Base-by-base conservation (phyloP, 2,797 vertebrate genomes). In the Poeciliopsis presidionis region DNA sequence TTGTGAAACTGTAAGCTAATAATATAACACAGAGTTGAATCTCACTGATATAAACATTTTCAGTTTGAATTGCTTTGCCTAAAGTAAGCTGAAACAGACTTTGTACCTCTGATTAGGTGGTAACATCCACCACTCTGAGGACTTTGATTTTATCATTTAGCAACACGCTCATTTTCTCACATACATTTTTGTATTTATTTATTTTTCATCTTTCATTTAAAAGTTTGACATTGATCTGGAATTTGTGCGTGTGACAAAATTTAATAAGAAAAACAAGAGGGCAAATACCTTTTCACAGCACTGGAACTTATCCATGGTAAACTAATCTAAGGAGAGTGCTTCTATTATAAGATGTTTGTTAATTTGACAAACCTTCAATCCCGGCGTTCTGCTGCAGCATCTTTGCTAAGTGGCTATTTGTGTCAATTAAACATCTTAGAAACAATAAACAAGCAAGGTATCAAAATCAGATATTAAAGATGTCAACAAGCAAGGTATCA, bases 271-370 rank as follows among this genome's bases (percentile, higher is more conserved):
- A 45, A 70, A 28, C 61, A 39, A 65, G 18, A 20, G 61, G 7
- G 4, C 16, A 70, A 70, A 70, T 25, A 7, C 22, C 5, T 70
- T n/a, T 67, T 22, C 18, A 25, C 36, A 67, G 39, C 67, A 70
- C 25, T 70, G 25, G 41, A 88, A 84, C 81, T 80, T 84, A 76
- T 77, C 73, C 51, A 79, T 75, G 46, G 80, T 84, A 86, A 88
- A 82, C 49, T 69, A 72, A 69, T 86, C 83, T 87, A 75, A 75
- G 74, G 74, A 14, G 55, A 57, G 70, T 3, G 61, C 80, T 73
- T 65, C 70, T 74, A 75, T 77, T 73, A 73, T 72, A 82, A 69
- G 75, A 51, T 65, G 85, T 83, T 74, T 46, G 79, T 77, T 67
- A 75, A 72, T 79, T 76, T 53, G 79, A 80, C 79, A 46, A 41